Conservation (phyloP, 2,113 vertebrate genomes). For the Cebus imitator region DNA sequence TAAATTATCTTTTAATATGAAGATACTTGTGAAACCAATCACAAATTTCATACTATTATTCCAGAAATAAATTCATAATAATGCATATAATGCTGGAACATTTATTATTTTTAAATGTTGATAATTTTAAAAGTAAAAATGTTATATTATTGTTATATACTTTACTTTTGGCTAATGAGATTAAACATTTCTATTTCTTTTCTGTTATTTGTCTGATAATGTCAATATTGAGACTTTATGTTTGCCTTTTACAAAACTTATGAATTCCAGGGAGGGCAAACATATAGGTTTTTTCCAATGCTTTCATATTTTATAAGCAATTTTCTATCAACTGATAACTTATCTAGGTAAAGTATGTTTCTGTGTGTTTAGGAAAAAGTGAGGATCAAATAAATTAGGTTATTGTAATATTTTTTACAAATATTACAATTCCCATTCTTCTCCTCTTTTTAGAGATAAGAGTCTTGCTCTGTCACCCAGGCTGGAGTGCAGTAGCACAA, state of each 20-base stretch:
- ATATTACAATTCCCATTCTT: not conserved
- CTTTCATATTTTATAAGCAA: not conserved
- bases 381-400: not conserved
- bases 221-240: not conserved
- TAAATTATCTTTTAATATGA: not conserved
- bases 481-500: no score
- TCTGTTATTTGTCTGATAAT: not conserved
- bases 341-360: not conserved
- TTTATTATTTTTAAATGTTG: not conserved
- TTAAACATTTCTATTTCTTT: not conserved
- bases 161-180: not conserved
- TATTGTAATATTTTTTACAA: not conserved
- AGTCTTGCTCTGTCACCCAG: no score
- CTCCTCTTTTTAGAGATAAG: not conserved
- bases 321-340: not conserved
- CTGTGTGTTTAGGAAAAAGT: not conserved
- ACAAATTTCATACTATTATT: not conserved
- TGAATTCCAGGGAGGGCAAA: not conserved
- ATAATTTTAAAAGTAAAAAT: not conserved
- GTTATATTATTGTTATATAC: not conserved
- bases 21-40: not conserved
- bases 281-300: not conserved
- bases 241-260: not conserved
- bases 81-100: not conserved
- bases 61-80: not conserved